Evolutionary conservation across 2,113 vertebrate genomes (phyloP), one percentile per base, ranked within the genome.

Genomic region (Lophochroa leadbeateri): DNA sequence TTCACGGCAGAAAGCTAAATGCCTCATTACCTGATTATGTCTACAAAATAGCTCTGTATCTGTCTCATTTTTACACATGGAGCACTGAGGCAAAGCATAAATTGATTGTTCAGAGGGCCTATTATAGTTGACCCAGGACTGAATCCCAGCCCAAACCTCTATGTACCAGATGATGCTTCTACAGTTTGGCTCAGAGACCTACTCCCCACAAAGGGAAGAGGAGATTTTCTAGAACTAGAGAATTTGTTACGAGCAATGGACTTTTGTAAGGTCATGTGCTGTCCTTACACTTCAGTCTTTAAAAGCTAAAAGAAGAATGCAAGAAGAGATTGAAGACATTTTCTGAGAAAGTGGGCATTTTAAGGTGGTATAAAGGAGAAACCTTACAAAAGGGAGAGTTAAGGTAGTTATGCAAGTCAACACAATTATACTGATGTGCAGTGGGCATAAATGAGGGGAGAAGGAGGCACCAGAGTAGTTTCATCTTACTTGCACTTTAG

Each of bases 51-150:
- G 83, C 58, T 69, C 58, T 53, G 58, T 44, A 86, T 67, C 41
- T 39, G 69, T 90, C 86, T 72, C 41, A 90, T 77, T 94, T 92
- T 94, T 93, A 81, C 37, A 90, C n/a, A 81, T 6, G n/a, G 49
- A 80, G 16, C 85, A 80, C 49, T 53, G 86, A 95, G 49, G 76
- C 53, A 83, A 88, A 93, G 63, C 86, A 86, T n/a, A 77, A 94
- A 86, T 35, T 77, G 90, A 80, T 85, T 90, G 68, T 70, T 77
- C 64, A 77, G 49, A 83, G 80, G 72, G 29, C 53, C 94, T 88
- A 85, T 81, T 88, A 77, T 9, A 82, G 52, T 6, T 93, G 82
- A 88, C 53, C 88, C 58, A 70, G 31, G 63, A 67, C 1, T 67
- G 76, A 88, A 88, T 83, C 16, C 31, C 64, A 94, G 71, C 31